Base-by-base conservation (phyloP, 2,113 vertebrate genomes). In the Hippopotamus amphibius region DNA sequence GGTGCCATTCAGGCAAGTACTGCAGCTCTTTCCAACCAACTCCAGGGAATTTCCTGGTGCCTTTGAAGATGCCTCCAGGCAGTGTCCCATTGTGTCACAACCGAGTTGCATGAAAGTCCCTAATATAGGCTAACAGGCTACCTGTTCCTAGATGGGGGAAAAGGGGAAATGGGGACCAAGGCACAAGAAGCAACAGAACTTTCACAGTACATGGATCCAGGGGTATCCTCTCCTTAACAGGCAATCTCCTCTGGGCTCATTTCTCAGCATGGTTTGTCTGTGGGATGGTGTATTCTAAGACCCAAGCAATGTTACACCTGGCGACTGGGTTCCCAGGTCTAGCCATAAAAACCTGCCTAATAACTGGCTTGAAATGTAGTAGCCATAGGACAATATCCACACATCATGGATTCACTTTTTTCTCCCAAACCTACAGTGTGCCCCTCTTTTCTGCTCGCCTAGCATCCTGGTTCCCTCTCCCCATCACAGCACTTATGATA, bases 1-100 rank as follows among this genome's bases (percentile, higher is more conserved):
- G 99, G 99, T 92, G 99, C 99, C 98, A 99, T 99, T 96, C 99
- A 99, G 99, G 99, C 99, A 97, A 98, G 98, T 95, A 91, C 53
- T 76, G 17, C 12, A 17, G 22, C 57, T 79, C 84, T 43, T 68
- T 10, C 69, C 43, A 4, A 21, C 61, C 46, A 22, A 71, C 30
- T 69, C 68, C 16, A 43, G 92, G 77, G 33, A 33, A 26, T 48
- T 17, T 6, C 41, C 22, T 13, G 19, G 81, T 84, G 57, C 48
- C 46, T 41, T 6, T 43, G 74, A 43, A 43, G 55, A 13, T 14
- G 76, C 76, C 48, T 59, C 48, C 30, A 43, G 43, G 48, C 61
- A 37, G 13, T 3, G 26, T 19, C 55, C 77, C 1, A 43, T n/a
- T 21, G 0, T 11, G 28, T 53, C 65, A 15, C 33, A 8, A 66